Conservation (phyloP, 2,888 invertebrate genomes). For the Chrysina gloriosa region DNA sequence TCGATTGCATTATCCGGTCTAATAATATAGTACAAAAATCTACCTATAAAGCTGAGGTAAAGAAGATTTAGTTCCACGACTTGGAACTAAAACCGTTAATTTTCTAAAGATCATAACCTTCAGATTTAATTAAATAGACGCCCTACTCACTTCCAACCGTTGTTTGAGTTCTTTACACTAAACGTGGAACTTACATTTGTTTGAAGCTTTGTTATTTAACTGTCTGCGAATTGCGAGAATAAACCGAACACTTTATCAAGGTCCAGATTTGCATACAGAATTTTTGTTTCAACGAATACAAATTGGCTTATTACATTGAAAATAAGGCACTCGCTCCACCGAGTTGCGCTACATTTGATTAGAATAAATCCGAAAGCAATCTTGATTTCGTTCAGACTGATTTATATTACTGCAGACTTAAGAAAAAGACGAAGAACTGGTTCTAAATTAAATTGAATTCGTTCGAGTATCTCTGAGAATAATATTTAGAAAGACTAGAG, state of each 20-base stretch:
- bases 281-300: conserved; percentile 32
- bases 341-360: neutral
- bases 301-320: conserved; percentile 22
- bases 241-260: conserved; percentile 17
- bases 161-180: neutral
- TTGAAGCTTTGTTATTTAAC: conserved; percentile 31
- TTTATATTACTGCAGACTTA: too few relatives aligned
- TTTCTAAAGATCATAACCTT: conserved; percentile 22
- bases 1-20: too few relatives aligned
- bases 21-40: too few relatives aligned
- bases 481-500: neutral
- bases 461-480: too few relatives aligned
- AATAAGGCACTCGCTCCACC: neutral
- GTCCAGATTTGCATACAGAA: conserved; percentile 13
- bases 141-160: neutral
- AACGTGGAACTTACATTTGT: conserved; percentile 16
- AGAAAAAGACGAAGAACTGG: too few relatives aligned
- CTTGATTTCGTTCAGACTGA: too few relatives aligned
- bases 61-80: neutral
- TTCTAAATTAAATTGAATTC: neutral
- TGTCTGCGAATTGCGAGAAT: conserved; percentile 19
- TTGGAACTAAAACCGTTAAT: conserved; percentile 19
- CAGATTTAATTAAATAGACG: conserved; percentile 28
- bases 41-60: too few relatives aligned
- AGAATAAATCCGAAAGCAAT: conserved; percentile 15